These are phyloP conservation scores for Lasiurus borealis DNA, from an alignment of 2,113 vertebrate genomes.

Conservation along the genomic window DNA sequence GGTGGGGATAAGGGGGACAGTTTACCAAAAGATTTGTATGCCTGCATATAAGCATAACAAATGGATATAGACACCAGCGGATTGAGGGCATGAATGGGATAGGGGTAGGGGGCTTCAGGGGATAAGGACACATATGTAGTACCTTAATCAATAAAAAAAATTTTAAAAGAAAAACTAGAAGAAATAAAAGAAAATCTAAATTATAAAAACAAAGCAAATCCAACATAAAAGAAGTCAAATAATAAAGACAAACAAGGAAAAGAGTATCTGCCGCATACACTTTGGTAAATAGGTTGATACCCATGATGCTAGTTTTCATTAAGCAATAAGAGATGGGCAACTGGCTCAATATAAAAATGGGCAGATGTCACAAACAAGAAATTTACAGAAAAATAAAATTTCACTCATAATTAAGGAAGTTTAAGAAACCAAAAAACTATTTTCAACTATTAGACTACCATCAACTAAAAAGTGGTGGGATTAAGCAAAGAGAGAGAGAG, in stretches of 20 bases:
- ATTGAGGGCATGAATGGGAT: too few species aligned
- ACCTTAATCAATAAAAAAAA: too few species aligned
- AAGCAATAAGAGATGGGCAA: slow-evolving; percentile 27
- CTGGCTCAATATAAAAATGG: neutral
- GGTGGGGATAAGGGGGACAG: too few species aligned
- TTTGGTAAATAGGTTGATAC: neutral
- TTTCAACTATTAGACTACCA: neutral
- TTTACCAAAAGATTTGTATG: too few species aligned
- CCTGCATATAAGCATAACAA: too few species aligned
- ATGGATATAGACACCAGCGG: too few species aligned
- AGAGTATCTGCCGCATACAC: neutral
- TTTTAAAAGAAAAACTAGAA: too few species aligned
- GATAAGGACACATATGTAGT: too few species aligned
- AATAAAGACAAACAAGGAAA: neutral
- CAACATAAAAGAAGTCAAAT: neutral
- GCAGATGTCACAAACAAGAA: neutral
- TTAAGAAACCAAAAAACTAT: neutral
- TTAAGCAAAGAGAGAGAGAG: neutral
- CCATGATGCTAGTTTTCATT: neutral
- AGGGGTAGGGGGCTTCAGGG: too few species aligned
- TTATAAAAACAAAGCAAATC: slow-evolving; percentile 14
- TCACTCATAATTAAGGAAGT: slow-evolving; percentile 32
- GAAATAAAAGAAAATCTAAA: neutral
- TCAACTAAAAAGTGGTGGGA: neutral
- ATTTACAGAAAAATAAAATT: slow-evolving; percentile 20